Conservation (phyloP, 2,888 invertebrate genomes). For the Hanleya hanleyi region DNA sequence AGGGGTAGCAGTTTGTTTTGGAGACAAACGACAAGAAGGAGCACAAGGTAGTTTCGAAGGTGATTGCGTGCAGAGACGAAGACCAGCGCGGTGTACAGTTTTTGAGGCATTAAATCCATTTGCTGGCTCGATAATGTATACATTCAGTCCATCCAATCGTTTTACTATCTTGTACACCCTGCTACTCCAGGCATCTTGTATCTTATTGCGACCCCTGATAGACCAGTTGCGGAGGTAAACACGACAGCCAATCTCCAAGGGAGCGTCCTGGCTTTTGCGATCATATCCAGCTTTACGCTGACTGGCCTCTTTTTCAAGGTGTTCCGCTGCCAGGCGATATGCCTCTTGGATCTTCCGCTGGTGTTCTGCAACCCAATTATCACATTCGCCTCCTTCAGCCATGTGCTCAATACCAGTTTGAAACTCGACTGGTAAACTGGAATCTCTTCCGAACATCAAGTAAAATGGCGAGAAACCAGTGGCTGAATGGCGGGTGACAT, state of each 20-base stretch:
- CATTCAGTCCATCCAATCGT: background rate
- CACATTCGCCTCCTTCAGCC: too few species aligned
- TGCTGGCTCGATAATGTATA: background rate
- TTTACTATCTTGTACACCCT: background rate
- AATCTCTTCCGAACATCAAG: conserved; percentile 2
- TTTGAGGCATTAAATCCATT: background rate
- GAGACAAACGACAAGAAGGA: too few species aligned
- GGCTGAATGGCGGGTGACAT: background rate
- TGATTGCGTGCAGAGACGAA: background rate
- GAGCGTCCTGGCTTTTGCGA: background rate
- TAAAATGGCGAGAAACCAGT: conserved; percentile 8
- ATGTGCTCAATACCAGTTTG: too few species aligned
- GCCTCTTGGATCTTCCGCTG: background rate
- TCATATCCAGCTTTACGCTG: background rate
- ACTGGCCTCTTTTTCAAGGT: background rate
- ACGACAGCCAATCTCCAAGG: background rate
- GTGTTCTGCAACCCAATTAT: background rate
- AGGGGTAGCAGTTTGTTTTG: too few species aligned
- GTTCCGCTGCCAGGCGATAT: background rate
- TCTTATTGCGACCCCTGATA: background rate
- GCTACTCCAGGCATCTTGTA: conserved; percentile 1
- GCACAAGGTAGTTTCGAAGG: too few species aligned
- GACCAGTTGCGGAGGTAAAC: background rate
- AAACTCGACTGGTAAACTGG: background rate
- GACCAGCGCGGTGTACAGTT: background rate